These are phyloP conservation scores for Stramonita haemastoma DNA, from an alignment of 2,888 invertebrate species.

Conservation along the genomic window DNA sequence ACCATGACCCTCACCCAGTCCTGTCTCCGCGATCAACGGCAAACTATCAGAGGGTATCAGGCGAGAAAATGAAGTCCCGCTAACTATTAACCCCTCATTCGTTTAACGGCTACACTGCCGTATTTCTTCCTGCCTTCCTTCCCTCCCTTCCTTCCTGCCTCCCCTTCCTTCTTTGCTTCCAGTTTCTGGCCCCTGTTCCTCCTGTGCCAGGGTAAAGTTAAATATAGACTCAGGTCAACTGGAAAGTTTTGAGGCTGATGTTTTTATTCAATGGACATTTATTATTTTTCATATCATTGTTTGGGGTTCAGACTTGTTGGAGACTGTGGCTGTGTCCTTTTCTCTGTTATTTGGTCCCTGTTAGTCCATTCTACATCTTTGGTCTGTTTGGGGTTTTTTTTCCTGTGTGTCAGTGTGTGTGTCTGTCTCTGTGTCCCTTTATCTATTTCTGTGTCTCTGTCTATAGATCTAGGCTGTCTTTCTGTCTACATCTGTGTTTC, in stretches of 20 bases:
- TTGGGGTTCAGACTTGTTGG: too few species aligned
- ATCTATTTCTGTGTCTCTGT: not conserved
- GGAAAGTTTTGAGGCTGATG: too few species aligned
- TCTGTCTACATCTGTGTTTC: too few species aligned
- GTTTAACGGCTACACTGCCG: not conserved
- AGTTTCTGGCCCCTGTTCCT: not conserved
- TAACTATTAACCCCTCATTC: conserved; percentile 28
- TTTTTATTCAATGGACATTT: too few species aligned
- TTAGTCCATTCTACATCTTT: too few species aligned
- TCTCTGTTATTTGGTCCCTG: too few species aligned
- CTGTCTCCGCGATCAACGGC: not conserved
- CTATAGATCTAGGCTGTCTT: not conserved
- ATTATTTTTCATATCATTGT: too few species aligned
- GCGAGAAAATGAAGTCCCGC: not conserved
- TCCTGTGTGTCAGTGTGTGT: not conserved
- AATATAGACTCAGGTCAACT: too few species aligned
- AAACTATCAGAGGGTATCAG: conserved; percentile 14
- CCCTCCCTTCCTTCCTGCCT: too few species aligned
- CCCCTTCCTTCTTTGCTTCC: not conserved
- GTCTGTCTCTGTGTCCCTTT: not conserved
- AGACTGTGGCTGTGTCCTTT: too few species aligned
- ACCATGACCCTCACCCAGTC: conserved; percentile 1
- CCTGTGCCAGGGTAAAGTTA: too few species aligned
- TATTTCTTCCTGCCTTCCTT: not conserved
- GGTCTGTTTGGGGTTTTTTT: too few species aligned